Evolutionary conservation across 2,888 invertebrate species (phyloP).

Genomic region (Drosophila pseudotalamancana): DNA sequence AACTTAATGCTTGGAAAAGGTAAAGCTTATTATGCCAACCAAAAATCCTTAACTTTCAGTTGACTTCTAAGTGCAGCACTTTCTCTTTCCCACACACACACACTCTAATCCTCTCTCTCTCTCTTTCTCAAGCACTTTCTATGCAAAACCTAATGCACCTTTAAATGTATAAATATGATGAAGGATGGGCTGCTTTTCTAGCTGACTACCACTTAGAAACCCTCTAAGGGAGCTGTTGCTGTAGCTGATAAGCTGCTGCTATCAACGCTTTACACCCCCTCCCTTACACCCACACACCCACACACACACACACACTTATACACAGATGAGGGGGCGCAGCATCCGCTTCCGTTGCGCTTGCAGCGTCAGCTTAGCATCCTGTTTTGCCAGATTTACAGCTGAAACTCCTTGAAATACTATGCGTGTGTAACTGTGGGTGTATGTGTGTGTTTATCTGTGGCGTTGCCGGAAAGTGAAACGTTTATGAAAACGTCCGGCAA

Average conservation of each 20-base stretch:
- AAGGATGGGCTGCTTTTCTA: not conserved
- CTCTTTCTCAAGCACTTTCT: conserved; percentile 21
- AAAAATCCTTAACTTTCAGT: conserved; percentile 44
- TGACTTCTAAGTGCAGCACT: conserved; percentile 22
- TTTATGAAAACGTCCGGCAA: conserved; percentile 70
- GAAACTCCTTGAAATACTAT: conserved; percentile 51
- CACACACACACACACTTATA: conserved; percentile 1
- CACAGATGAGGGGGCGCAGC: conserved; percentile 31
- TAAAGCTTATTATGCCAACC: conserved; percentile 36
- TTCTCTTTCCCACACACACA: not conserved
- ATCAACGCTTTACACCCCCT: conserved; percentile 69
- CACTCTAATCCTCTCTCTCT: too few relatives aligned
- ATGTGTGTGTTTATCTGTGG: conserved; percentile 56
- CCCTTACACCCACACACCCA: conserved; percentile 43
- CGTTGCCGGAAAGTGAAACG: conserved; percentile 76
- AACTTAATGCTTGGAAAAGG: too few relatives aligned
- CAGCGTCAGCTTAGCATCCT: conserved; percentile 66
- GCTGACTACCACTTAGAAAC: conserved; percentile 32
- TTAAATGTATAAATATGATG: conserved; percentile 30
- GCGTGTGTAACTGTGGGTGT: conserved; percentile 10
- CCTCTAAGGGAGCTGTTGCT: conserved; percentile 9
- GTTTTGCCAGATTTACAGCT: conserved; percentile 72
- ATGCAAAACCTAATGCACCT: conserved; percentile 41
- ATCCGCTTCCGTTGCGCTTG: conserved; percentile 72
- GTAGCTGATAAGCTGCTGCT: conserved; percentile 69